Percentiles rank a stretch among this genome's conserved stretches.
phyloP scores from a whole-genome alignment of 1,140 invertebrate species.

The Matsumurasca onukii region DNA sequence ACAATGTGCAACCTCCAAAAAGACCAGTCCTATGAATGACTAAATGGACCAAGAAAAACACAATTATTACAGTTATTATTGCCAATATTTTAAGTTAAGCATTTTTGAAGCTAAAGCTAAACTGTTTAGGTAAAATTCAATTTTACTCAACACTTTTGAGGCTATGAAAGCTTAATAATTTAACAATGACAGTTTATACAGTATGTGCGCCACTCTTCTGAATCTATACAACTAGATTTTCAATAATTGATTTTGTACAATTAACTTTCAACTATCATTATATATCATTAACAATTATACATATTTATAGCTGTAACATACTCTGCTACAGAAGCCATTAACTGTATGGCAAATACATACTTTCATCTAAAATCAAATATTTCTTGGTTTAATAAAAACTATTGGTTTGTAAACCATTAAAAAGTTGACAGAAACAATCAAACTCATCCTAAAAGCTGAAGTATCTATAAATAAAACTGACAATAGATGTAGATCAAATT shows the following conservation, averaged over 20 bases:
- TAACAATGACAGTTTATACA: background rate
- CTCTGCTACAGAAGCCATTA: conserved; percentile 16
- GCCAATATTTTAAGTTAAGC: conserved; percentile 3
- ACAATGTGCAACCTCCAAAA: no score
- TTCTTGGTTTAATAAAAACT: no score
- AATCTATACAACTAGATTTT: conserved; percentile 25
- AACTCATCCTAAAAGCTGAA: no score
- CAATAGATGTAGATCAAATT: no score
- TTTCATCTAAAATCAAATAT: background rate
- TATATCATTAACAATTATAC: conserved; percentile 31
- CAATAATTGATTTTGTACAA: conserved; percentile 30
- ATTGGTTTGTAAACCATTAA: no score
- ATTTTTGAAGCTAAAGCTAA: conserved; percentile 17
- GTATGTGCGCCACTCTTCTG: conserved; percentile 3
- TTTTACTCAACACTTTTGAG: background rate
- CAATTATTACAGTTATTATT: background rate
- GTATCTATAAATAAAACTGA: no score
- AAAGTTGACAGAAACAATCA: no score
- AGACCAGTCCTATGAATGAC: background rate
- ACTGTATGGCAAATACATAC: background rate
- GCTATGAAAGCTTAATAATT: conserved; percentile 13
- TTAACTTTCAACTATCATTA: conserved; percentile 28
- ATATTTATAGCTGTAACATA: conserved; percentile 28
- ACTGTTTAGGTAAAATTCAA: background rate
- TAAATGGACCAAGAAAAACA: background rate